Evolutionary conservation across 2,797 vertebrate genomes (phyloP), one percentile per base, ranked within the genome.

Genomic region (Pterois miles): DNA sequence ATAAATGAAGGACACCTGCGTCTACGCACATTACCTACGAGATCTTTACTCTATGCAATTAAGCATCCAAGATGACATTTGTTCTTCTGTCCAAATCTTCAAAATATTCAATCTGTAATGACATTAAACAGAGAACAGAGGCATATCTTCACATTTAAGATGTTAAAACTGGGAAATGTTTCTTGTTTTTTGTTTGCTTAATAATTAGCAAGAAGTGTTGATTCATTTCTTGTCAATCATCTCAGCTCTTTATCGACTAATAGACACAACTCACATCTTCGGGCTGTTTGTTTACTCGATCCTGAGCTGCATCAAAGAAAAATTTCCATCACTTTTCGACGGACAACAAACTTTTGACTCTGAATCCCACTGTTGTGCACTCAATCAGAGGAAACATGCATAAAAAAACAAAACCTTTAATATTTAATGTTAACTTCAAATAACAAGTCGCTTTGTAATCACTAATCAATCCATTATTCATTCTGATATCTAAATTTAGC

Each of bases 1-100:
- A 23, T 1, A 29, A 14, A 18, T 8, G 1, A 46, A 46, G 43
- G 10, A 46, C 11, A 18, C 12, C 16, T 64, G 5, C 4, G 1
- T 48, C 12, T 0, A 2, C n/a, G 22, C 18, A 34, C 50, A 6
- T 10, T n/a, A 56, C 0, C n/a, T 6, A 6, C 13, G 18, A 27
- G 27, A 20, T 56, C 18, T n/a, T n/a, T n/a, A n/a, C n/a, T n/a
- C n/a, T n/a, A n/a, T 36, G 25, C 13, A 53, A 59, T 29, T 29
- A 20, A 6, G 56, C 62, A 27, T 11, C 18, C 20, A 20, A 59
- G 5, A 14, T 31, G 23, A 6, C 5, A 1, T 38, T 25, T 25
- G 14, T 25, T 63, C 1, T 43, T 33, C 23, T 18, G 40, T 25
- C 36, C n/a, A 46, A 29, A 2, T 0, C 4, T 0, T 23, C 20